phyloP scores from a whole-genome alignment of 2,113 vertebrate genomes.

The Eidolon helvum region DNA sequence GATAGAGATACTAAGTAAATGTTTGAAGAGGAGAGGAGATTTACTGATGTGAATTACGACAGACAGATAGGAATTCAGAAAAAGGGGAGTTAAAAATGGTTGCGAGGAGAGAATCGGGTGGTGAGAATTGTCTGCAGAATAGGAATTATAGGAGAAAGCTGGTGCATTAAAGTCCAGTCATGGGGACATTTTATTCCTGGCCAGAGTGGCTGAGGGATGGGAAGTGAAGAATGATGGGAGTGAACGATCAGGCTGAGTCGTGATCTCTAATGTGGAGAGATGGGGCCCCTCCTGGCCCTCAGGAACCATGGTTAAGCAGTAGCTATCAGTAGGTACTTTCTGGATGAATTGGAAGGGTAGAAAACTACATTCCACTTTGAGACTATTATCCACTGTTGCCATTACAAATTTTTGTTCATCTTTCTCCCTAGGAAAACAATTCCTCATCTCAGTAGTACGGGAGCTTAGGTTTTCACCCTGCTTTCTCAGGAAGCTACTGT shows the following conservation, averaged over 20 bases:
- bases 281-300: not conserved
- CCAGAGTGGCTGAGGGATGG: not conserved
- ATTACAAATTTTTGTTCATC: not conserved
- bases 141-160: not conserved
- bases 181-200: not conserved
- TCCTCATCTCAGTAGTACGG: not conserved
- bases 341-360: not conserved
- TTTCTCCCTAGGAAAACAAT: not conserved
- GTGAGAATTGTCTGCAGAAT: not conserved
- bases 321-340: not conserved
- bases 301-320: not conserved
- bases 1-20: slow-evolving; percentile 23
- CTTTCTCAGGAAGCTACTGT: not conserved
- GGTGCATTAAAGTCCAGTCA: not conserved
- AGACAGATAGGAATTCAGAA: not conserved
- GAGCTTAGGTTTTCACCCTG: not conserved
- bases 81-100: not conserved
- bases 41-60: not conserved
- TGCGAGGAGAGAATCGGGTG: not conserved
- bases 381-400: not conserved
- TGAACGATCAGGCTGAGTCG: not conserved
- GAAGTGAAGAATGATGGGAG: not conserved
- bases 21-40: not conserved
- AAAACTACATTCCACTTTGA: not conserved
- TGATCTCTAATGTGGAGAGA: not conserved